Evolutionary conservation across 2,888 invertebrate species (phyloP), one percentile per base, ranked within the genome.

Genomic region (Scelioninae gen. 1): DNA sequence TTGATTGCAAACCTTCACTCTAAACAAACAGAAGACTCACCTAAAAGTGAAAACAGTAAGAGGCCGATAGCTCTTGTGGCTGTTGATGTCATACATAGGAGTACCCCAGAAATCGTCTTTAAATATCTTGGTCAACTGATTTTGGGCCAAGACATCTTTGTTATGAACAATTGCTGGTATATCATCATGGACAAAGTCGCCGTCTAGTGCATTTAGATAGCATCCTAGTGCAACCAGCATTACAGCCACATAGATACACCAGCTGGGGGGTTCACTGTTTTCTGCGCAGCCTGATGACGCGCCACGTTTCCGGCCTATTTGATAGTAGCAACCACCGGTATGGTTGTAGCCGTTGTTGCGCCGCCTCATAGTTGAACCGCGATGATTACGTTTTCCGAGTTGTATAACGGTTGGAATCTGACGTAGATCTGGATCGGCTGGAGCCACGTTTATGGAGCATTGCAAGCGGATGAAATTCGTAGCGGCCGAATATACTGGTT

Each of bases 61-160:
- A 47, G 97, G 97, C 87, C 97, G 94, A 92, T 97, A 97, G 66
- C 97, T 97, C 93, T 97, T 97, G 93, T 97, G 97, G 88, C 97
- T 97, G 89, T 94, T 94, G 66, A 95, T 93, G 89, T 96, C 96
- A n/a, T 95, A 94, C 96, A 97, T 96, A 38, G 96, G 95, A 69
- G 95, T 96, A n/a, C 97, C 97, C 97, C 97, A 97, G 92, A 97
- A 97, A 93, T 97, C 97, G 91, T 97, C 96, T 88, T 93, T 93
- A 89, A 96, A 95, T 87, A 96, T 93, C 87, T 94, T 94, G 83
- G 93, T 89, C 87, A 96, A 92, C 34, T 95, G 93, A 83, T 94
- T 95, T 66, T 94, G 93, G 0, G 95, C 96, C 60, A 95, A 94
- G 84, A 97, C 97, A 92, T 97, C 97, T 89, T 95, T 94, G 92